Evolutionary conservation across 92 coral and sea anemone species (phyloP).

Genomic region (Porites lobata): DNA sequence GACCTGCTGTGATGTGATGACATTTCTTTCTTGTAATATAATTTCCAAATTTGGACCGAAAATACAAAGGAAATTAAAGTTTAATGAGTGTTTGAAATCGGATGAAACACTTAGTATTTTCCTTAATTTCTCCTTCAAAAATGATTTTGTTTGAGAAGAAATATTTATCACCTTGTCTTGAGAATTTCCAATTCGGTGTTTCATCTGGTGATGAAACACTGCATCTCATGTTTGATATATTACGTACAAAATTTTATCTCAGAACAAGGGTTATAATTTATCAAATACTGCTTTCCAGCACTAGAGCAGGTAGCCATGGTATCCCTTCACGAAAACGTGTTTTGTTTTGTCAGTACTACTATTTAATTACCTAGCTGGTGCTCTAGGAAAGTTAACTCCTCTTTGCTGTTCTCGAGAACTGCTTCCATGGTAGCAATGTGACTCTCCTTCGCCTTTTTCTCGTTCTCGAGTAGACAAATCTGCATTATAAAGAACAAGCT

Average conservation of each 20-base stretch:
- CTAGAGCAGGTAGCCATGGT: neutral
- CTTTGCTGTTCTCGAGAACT: slow-evolving; percentile 76
- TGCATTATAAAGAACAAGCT: slow-evolving; percentile 23
- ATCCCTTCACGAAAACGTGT: too few relatives aligned
- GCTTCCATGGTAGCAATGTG: slow-evolving; percentile 75
- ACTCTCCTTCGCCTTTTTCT: slow-evolving; percentile 75
- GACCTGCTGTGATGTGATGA: slow-evolving; percentile 86
- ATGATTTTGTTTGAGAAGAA: too few relatives aligned
- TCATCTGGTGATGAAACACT: too few relatives aligned
- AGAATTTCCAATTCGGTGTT: too few relatives aligned
- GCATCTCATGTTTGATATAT: too few relatives aligned
- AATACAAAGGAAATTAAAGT: too few relatives aligned
- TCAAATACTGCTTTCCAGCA: neutral
- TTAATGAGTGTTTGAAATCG: too few relatives aligned
- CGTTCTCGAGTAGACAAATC: slow-evolving; percentile 75
- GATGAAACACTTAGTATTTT: too few relatives aligned
- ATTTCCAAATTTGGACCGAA: too few relatives aligned
- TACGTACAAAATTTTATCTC: neutral
- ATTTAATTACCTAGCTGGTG: slow-evolving; percentile 82
- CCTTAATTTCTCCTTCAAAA: too few relatives aligned
- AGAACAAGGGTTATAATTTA: neutral
- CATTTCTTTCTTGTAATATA: too few relatives aligned
- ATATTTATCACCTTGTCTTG: too few relatives aligned
- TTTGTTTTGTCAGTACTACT: neutral
- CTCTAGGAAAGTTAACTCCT: slow-evolving; percentile 66